A percentile compares a stretch with the other conserved stretches of the same genome.
These are phyloP conservation scores for Cladorhizidae sp. DNA, from an alignment of 37 sponge, comb jelly and placozoan genomes.

Conservation along the genomic window DNA sequence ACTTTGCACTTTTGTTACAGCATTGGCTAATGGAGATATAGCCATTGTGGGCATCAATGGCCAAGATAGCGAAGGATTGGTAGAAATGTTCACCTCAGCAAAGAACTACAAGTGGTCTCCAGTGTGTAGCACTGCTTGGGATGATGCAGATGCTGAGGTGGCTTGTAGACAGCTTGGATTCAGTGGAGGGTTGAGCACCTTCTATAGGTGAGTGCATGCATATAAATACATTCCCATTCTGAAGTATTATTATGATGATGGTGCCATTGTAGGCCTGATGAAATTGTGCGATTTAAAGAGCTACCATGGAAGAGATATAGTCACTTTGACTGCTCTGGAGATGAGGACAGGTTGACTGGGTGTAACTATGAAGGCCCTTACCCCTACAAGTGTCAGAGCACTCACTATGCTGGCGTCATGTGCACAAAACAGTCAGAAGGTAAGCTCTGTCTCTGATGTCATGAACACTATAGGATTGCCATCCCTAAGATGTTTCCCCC, in stretches of 20 bases:
- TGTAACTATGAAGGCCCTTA: slow-evolving; percentile 8
- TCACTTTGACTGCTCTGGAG: slow-evolving; percentile 22
- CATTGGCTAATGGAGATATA: slow-evolving; percentile 6
- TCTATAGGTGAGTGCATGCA: slow-evolving; percentile 5
- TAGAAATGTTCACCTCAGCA: slow-evolving; percentile 13
- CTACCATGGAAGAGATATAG: slow-evolving; percentile 18
- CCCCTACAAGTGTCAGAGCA: slow-evolving; percentile 15
- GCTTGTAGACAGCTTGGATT: slow-evolving; percentile 36
- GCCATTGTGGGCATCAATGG: slow-evolving; percentile 19
- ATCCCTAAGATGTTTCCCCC: too few relatives aligned
- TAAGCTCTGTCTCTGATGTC: too few relatives aligned
- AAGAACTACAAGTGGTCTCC: slow-evolving; percentile 28
- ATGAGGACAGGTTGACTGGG: slow-evolving; percentile 4
- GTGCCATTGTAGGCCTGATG: not conserved
- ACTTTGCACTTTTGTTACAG: not conserved
- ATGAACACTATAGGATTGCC: too few relatives aligned
- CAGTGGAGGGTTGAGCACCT: slow-evolving; percentile 7
- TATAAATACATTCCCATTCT: not conserved
- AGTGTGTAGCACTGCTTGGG: slow-evolving; percentile 39
- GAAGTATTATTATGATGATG: not conserved
- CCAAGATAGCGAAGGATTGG: slow-evolving; percentile 13
- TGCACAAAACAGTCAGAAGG: slow-evolving; percentile 8
- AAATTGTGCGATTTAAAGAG: not conserved
- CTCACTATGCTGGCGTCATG: slow-evolving; percentile 23
- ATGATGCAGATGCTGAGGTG: slow-evolving; percentile 9